Conservation (phyloP, 2,888 invertebrate species). For the Syrista parreyssii region DNA sequence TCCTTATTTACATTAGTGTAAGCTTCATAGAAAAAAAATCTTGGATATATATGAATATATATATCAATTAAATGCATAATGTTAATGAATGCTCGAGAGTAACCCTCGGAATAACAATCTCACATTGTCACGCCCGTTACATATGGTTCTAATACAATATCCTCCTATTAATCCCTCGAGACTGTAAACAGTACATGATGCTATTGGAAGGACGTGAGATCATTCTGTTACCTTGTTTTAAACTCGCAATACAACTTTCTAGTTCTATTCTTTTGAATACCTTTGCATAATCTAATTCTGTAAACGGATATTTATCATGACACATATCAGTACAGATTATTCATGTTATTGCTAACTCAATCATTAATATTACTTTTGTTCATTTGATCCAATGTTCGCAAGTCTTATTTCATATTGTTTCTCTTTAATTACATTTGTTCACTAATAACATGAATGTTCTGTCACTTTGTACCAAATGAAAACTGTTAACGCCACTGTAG, state of each 20-base stretch:
- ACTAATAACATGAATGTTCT: background rate
- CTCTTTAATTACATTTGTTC: background rate
- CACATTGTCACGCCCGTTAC: background rate
- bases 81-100: background rate
- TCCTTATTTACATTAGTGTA: background rate
- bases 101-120: background rate
- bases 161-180: background rate
- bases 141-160: background rate
- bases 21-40: background rate
- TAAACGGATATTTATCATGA: background rate
- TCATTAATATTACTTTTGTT: background rate
- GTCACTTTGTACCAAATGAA: background rate
- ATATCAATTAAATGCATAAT: background rate
- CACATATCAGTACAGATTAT: conserved; percentile 1
- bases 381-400: background rate
- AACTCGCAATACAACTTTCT: conserved; percentile 3
- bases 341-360: background rate
- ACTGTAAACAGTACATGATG: background rate
- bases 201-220: conserved; percentile 45
- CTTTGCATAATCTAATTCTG: background rate
- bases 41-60: background rate
- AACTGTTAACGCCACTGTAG: background rate
- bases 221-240: conserved; percentile 46
- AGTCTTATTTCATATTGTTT: background rate
- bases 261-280: background rate